These are phyloP conservation scores for Drosophila setosimentum DNA, from an alignment of 2,888 invertebrate species.

Conservation along the genomic window DNA sequence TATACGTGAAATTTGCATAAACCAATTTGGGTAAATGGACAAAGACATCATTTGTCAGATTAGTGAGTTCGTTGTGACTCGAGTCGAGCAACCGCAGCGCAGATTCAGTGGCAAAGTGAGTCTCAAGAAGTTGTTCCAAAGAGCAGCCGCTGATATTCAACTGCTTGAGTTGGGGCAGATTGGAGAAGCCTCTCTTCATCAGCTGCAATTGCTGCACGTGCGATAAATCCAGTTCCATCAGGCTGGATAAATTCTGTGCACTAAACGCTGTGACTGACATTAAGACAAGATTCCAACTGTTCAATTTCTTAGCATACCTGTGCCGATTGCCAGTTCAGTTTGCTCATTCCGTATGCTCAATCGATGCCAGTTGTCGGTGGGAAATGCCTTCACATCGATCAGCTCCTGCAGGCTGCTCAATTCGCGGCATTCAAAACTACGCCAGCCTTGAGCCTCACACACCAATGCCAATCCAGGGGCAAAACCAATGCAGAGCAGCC, in stretches of 20 bases:
- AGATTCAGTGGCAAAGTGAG: slow-evolving; percentile 62
- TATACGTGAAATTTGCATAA: slow-evolving; percentile 79
- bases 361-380: slow-evolving; percentile 47
- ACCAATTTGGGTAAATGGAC: slow-evolving; percentile 65
- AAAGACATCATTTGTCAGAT: slow-evolving; percentile 61
- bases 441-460: slow-evolving; percentile 44
- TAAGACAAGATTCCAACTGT: background rate
- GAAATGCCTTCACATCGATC: slow-evolving; percentile 12
- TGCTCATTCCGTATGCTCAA: slow-evolving; percentile 60
- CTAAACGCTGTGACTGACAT: slow-evolving; percentile 31
- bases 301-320: slow-evolving; percentile 18
- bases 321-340: slow-evolving; percentile 45
- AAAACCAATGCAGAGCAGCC: slow-evolving; percentile 33
- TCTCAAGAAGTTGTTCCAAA: slow-evolving; percentile 55
- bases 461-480: slow-evolving; percentile 9
- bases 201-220: slow-evolving; percentile 65
- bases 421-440: slow-evolving; percentile 59
- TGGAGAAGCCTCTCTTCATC: slow-evolving; percentile 69
- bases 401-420: slow-evolving; percentile 58
- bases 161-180: slow-evolving; percentile 62
- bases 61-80: slow-evolving; percentile 75
- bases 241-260: slow-evolving; percentile 23
- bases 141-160: slow-evolving; percentile 79
- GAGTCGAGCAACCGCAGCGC: slow-evolving; percentile 76
- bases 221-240: slow-evolving; percentile 76